Conservation (phyloP, 2,888 invertebrate species). For the Gisinianus flammeolus region DNA sequence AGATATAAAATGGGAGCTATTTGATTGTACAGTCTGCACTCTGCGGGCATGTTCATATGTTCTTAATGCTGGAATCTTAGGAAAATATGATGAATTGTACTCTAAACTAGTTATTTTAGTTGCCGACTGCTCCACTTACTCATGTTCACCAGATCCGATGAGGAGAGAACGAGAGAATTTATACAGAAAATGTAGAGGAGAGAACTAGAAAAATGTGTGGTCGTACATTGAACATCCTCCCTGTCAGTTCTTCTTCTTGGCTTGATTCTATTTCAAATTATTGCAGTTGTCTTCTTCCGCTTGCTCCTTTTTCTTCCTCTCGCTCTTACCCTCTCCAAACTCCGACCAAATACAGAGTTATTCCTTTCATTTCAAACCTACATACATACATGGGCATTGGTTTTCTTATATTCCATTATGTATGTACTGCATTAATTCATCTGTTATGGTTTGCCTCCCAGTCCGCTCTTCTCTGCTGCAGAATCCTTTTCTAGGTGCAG, state of each 20-base stretch:
- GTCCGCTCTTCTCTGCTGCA: too few relatives aligned
- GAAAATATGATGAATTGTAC: too few relatives aligned
- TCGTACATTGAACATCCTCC: constrained; percentile 6
- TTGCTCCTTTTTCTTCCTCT: constrained; percentile 12
- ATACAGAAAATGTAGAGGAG: not conserved
- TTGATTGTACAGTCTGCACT: too few relatives aligned
- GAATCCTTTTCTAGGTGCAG: too few relatives aligned
- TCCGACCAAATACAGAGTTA: too few relatives aligned
- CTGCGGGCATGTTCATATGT: too few relatives aligned
- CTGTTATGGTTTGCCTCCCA: too few relatives aligned
- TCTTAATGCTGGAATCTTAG: too few relatives aligned
- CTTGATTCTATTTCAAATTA: constrained; percentile 36
- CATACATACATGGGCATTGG: too few relatives aligned
- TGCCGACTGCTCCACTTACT: not conserved
- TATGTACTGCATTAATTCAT: too few relatives aligned
- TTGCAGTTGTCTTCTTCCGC: constrained; percentile 21
- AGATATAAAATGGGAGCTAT: too few relatives aligned
- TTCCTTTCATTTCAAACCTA: too few relatives aligned
- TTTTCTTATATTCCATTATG: constrained; percentile 18
- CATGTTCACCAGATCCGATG: not conserved
- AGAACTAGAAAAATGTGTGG: not conserved
- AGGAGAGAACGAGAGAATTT: not conserved
- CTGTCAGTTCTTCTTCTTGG: constrained; percentile 19
- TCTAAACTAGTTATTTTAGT: not conserved
- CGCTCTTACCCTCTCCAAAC: constrained; percentile 10